phyloP scores from a whole-genome alignment of 1,140 invertebrate species.

The Watersipora subatra region DNA sequence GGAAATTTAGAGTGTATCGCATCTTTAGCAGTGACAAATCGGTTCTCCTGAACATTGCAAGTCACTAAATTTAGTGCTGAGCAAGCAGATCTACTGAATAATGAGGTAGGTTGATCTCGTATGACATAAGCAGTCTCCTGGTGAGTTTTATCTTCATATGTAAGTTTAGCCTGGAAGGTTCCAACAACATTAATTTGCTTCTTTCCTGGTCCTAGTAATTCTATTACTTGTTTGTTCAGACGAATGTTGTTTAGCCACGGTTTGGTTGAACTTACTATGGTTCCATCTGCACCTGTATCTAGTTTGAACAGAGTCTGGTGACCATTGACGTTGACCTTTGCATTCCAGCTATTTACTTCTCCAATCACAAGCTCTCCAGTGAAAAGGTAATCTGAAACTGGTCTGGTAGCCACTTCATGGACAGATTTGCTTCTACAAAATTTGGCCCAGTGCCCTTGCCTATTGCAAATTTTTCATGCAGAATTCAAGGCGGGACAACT shows the following conservation, averaged over 20 bases:
- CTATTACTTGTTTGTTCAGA: not conserved
- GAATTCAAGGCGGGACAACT: not conserved
- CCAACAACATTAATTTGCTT: not conserved
- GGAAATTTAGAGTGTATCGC: not conserved
- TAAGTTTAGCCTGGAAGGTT: not conserved
- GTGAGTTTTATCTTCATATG: not conserved
- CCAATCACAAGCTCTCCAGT: not conserved
- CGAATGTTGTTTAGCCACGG: not conserved
- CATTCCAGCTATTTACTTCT: not conserved
- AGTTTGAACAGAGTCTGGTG: not conserved
- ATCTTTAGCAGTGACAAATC: not conserved
- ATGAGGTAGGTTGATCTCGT: not conserved
- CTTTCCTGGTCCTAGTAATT: not conserved
- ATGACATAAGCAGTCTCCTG: not conserved
- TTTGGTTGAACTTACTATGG: not conserved
- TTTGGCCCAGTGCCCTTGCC: not conserved
- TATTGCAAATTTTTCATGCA: not conserved
- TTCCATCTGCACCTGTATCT: not conserved
- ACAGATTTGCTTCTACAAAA: not conserved
- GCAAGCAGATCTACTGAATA: not conserved
- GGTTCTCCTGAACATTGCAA: not conserved
- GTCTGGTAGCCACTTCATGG: not conserved
- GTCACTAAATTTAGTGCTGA: not conserved
- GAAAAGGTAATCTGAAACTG: not conserved
- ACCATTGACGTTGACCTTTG: not conserved